Conservation (phyloP, 1,140 invertebrate species). For the Hylaeus volcanicus region DNA sequence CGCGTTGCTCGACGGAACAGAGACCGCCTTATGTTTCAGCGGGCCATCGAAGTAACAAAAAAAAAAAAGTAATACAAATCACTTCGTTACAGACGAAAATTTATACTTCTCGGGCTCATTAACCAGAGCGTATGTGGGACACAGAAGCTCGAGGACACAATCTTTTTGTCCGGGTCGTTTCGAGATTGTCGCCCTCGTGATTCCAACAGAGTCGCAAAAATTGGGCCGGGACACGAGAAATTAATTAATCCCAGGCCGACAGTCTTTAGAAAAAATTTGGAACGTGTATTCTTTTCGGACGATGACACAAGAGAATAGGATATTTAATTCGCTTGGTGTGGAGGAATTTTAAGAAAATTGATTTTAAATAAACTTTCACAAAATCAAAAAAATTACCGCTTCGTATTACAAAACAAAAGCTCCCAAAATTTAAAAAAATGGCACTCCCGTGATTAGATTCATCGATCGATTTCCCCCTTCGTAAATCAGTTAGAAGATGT, state of each 20-base stretch:
- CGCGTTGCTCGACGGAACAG: conserved; percentile 39
- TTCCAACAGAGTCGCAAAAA: neutral
- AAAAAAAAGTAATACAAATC: conserved; percentile 53
- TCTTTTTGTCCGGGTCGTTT: neutral
- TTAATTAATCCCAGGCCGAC: neutral
- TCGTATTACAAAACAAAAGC: too few species aligned
- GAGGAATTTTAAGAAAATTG: too few species aligned
- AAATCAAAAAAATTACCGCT: too few species aligned
- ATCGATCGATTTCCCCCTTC: too few species aligned
- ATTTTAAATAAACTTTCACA: too few species aligned
- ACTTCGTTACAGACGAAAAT: conserved; percentile 45
- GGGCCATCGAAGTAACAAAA: neutral
- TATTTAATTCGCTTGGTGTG: too few species aligned
- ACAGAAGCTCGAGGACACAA: neutral
- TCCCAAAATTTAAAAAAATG: too few species aligned
- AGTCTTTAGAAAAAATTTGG: neutral
- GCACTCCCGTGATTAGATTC: too few species aligned
- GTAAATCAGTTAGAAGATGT: too few species aligned
- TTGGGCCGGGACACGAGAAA: neutral
- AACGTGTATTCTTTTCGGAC: neutral
- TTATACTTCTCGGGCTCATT: conserved; percentile 29
- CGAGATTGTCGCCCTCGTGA: neutral
- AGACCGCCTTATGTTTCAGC: conserved; percentile 40
- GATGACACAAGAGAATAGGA: too few species aligned
- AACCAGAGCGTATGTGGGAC: conserved; percentile 14